These are phyloP conservation scores for Tetramorium alpestre DNA, from an alignment of 1,140 invertebrate species.

Conservation along the genomic window DNA sequence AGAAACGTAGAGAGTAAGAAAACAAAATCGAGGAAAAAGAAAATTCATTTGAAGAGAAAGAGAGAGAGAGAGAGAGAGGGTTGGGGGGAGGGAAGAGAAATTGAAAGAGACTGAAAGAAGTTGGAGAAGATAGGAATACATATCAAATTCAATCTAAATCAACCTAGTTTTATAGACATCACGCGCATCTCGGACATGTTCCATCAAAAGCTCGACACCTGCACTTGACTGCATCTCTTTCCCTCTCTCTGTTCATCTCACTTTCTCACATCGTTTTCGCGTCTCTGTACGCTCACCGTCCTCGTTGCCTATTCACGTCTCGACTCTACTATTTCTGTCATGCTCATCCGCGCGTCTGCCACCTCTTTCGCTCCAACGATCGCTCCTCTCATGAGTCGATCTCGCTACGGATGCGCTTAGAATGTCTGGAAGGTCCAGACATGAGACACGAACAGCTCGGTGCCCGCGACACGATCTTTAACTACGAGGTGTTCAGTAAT, in stretches of 20 bases:
- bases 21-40: background rate
- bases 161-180: constrained; percentile 60
- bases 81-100: background rate
- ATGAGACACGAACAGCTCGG: background rate
- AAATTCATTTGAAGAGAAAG: background rate
- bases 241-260: constrained; percentile 20
- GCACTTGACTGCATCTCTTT: constrained; percentile 25
- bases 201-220: constrained; percentile 37
- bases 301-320: constrained; percentile 58
- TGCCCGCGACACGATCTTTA: constrained; percentile 15
- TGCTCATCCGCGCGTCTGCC: constrained; percentile 2
- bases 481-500: background rate
- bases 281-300: constrained; percentile 10
- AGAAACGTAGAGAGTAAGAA: background rate
- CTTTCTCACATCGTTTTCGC: constrained; percentile 21
- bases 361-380: constrained; percentile 46
- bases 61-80: background rate
- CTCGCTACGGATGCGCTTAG: constrained; percentile 11
- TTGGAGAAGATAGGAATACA: background rate
- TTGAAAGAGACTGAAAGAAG: background rate
- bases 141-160: constrained; percentile 68
- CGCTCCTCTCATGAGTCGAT: constrained; percentile 46
- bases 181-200: constrained; percentile 21
- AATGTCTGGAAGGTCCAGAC: constrained; percentile 31
- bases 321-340: constrained; percentile 47